Evolutionary conservation across 1,140 invertebrate genomes (phyloP).

Genomic region (Drosophila sp.): DNA sequence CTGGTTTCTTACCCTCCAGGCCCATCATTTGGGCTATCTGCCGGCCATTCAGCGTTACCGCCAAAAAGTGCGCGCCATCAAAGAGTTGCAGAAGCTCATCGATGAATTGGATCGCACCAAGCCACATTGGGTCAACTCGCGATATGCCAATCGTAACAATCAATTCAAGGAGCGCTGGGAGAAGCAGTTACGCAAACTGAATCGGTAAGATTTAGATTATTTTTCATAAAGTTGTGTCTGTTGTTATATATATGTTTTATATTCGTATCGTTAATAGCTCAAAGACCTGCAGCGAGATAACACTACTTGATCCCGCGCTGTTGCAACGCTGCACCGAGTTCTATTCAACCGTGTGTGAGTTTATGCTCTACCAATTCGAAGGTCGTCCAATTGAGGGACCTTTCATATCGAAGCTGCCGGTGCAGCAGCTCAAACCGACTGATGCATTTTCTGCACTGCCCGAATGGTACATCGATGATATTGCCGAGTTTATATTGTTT

Average conservation of each 20-base stretch:
- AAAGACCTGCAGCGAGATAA: slow-evolving; percentile 95
- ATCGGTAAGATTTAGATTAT: slow-evolving; percentile 84
- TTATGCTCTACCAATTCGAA: slow-evolving; percentile 89
- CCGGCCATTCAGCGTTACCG: slow-evolving; percentile 95
- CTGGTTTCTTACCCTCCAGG: slow-evolving; percentile 97
- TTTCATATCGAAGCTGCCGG: slow-evolving; percentile 83
- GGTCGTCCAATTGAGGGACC: slow-evolving; percentile 81
- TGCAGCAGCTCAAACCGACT: slow-evolving; percentile 88
- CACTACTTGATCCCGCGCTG: slow-evolving; percentile 92
- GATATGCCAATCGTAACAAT: slow-evolving; percentile 90
- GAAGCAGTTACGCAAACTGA: slow-evolving; percentile 90
- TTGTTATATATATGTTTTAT: neutral
- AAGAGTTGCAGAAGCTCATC: slow-evolving; percentile 95
- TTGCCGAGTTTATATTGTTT: slow-evolving; percentile 97
- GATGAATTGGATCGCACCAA: slow-evolving; percentile 93
- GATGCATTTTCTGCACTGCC: slow-evolving; percentile 94
- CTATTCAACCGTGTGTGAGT: slow-evolving; percentile 93
- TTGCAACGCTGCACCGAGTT: slow-evolving; percentile 92
- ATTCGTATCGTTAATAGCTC: slow-evolving; percentile 85
- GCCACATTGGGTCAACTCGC: slow-evolving; percentile 92
- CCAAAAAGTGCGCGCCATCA: slow-evolving; percentile 91
- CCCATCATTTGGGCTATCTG: slow-evolving; percentile 95
- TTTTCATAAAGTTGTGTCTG: neutral
- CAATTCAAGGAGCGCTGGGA: slow-evolving; percentile 94
- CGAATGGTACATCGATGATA: slow-evolving; percentile 98